These are phyloP conservation scores for Rhinella marina DNA, from an alignment of 2,797 vertebrate species.

Conservation along the genomic window DNA sequence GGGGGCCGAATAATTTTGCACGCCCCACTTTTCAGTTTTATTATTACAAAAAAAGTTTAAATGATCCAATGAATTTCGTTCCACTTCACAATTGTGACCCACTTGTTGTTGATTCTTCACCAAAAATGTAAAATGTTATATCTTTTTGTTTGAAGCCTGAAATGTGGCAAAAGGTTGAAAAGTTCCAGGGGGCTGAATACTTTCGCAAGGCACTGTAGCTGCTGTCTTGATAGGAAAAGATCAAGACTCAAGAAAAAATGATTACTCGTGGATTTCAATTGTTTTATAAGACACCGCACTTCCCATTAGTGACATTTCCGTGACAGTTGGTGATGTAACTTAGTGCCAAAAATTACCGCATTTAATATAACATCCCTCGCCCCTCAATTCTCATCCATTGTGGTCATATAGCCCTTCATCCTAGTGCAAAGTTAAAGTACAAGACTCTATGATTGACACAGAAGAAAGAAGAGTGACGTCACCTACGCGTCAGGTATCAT, in stretches of 20 bases:
- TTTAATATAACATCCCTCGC: neutral
- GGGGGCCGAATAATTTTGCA: too few relatives aligned
- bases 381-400: neutral
- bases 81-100: too few relatives aligned
- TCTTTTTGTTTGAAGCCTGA: too few relatives aligned
- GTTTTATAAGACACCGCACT: neutral
- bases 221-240: neutral
- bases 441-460: neutral
- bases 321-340: neutral
- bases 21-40: too few relatives aligned
- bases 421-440: neutral
- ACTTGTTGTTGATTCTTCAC: too few relatives aligned
- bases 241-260: neutral
- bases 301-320: neutral
- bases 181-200: too few relatives aligned
- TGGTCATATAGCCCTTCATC: neutral
- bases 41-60: too few relatives aligned
- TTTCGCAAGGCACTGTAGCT: too few relatives aligned
- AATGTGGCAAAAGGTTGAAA: too few relatives aligned
- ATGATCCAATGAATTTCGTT: too few relatives aligned
- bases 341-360: neutral
- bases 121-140: too few relatives aligned
- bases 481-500: conserved; percentile 55
- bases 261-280: neutral
- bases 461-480: conserved; percentile 45